phyloP scores from a whole-genome alignment of 1,140 invertebrate genomes.

The Bombus turneri region DNA sequence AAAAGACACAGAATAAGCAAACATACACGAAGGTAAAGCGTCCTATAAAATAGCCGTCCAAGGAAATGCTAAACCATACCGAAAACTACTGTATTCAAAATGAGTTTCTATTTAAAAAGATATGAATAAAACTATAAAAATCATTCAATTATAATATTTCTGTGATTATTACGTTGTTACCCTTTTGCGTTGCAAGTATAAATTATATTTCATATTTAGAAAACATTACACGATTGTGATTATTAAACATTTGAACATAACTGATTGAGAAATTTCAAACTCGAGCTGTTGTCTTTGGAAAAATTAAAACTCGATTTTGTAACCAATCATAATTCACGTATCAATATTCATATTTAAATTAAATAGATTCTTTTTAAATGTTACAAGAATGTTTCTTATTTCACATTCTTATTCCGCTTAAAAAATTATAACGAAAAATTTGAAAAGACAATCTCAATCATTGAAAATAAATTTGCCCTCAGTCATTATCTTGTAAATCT shows the following conservation, averaged over 20 bases:
- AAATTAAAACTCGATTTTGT: neutral
- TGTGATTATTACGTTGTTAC: neutral
- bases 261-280: neutral
- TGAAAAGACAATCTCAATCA: neutral
- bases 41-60: conserved; percentile 66
- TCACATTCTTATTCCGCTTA: neutral
- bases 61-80: conserved; percentile 40
- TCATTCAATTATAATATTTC: neutral
- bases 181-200: neutral
- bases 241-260: neutral
- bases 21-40: conserved; percentile 60
- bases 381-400: neutral
- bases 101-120: conserved; percentile 8
- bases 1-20: conserved; percentile 40
- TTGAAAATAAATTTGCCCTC: neutral
- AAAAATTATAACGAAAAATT: too few relatives aligned
- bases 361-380: neutral
- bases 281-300: neutral
- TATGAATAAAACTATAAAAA: neutral
- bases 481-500: conserved; percentile 1
- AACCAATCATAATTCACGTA: conserved; percentile 6
- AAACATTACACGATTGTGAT: neutral
- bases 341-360: neutral
- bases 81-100: conserved; percentile 48
- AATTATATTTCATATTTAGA: neutral